phyloP scores from a whole-genome alignment of 1,140 invertebrate species.

The Drosophila hydei region DNA sequence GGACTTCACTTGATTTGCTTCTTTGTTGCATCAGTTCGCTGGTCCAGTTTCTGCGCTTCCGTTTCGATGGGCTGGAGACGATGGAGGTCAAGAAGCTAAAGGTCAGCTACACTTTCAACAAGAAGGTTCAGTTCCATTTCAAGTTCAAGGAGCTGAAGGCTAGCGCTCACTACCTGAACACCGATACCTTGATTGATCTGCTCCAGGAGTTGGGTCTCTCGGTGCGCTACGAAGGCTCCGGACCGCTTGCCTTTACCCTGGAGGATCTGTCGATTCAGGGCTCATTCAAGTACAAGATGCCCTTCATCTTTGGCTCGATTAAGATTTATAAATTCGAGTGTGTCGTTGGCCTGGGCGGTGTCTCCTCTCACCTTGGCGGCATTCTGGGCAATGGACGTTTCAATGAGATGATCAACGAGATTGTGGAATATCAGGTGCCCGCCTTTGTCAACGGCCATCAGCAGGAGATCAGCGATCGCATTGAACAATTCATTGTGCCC shows the following conservation, averaged over 20 bases:
- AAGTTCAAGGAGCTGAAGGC: constrained; percentile 59
- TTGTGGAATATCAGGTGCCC: constrained; percentile 68
- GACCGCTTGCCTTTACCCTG: constrained; percentile 64
- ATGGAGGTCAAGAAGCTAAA: constrained; percentile 76
- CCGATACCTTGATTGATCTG: constrained; percentile 66
- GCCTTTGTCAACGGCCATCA: constrained; percentile 72
- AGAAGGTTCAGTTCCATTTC: constrained; percentile 75
- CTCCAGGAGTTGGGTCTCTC: constrained; percentile 61
- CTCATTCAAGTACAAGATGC: constrained; percentile 83
- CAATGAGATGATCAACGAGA: constrained; percentile 71
- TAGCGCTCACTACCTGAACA: constrained; percentile 61
- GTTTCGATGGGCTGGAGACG: constrained; percentile 73
- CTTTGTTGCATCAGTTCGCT: constrained; percentile 32
- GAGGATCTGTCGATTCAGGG: constrained; percentile 69
- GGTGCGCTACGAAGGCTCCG: constrained; percentile 71
- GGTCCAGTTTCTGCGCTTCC: constrained; percentile 76
- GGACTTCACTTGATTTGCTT: background rate
- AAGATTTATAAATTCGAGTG: constrained; percentile 78
- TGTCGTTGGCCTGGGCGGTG: constrained; percentile 59
- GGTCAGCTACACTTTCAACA: constrained; percentile 78
- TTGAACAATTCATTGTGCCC: constrained; percentile 64
- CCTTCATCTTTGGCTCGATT: constrained; percentile 75
- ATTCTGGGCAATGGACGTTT: constrained; percentile 71
- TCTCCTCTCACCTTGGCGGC: constrained; percentile 72
- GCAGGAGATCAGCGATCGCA: constrained; percentile 59